phyloP scores from a whole-genome alignment of 2,888 invertebrate genomes.

The Aphidius colemani region DNA sequence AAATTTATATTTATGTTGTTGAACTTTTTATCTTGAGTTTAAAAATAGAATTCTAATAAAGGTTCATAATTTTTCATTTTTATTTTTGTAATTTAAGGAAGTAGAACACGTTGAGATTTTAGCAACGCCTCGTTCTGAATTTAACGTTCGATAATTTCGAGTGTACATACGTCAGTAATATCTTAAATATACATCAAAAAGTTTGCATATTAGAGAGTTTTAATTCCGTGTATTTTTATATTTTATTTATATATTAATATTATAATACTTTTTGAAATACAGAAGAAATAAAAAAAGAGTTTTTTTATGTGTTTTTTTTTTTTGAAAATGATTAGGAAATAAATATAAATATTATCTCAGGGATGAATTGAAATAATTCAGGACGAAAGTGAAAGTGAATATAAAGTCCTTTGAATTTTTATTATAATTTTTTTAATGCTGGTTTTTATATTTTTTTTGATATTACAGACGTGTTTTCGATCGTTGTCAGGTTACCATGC shows the following conservation, averaged over 20 bases:
- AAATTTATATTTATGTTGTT: no score
- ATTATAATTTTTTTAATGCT: not conserved
- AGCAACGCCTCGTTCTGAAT: not conserved
- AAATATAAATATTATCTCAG: not conserved
- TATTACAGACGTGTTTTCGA: not conserved
- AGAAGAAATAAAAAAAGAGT: no score
- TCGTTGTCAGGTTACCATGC: slow-evolving; percentile 18
- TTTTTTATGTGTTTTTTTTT: not conserved
- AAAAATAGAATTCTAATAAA: no score
- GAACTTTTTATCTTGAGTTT: no score
- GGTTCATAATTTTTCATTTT: no score
- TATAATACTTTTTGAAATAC: no score
- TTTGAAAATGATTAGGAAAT: not conserved
- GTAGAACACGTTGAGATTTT: not conserved
- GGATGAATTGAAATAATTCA: slow-evolving; percentile 11
- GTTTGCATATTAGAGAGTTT: not conserved
- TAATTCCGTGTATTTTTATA: not conserved
- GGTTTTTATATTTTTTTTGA: no score
- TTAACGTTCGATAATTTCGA: not conserved
- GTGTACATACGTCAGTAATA: no score
- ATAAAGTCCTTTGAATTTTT: not conserved
- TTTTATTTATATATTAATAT: no score
- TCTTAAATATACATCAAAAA: not conserved
- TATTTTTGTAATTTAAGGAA: not conserved
- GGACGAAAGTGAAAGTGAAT: slow-evolving; percentile 20